A percentile compares a stretch with the other conserved stretches of the same genome.
phyloP scores from a whole-genome alignment of 2,113 vertebrate species.

The Melospiza georgiana region DNA sequence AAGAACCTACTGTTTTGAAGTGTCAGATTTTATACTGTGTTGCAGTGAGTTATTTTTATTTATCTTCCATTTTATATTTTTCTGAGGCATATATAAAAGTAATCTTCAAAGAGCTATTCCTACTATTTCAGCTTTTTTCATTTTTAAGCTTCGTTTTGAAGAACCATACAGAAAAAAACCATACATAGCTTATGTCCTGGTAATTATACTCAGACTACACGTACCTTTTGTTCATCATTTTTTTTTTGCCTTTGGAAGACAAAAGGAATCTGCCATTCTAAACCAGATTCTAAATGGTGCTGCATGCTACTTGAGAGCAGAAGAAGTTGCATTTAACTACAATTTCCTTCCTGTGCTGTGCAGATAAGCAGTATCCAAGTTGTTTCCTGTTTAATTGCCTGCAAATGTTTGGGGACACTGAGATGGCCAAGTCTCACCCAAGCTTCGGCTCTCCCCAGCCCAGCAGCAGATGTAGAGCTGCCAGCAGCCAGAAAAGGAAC shows the following conservation, averaged over 20 bases:
- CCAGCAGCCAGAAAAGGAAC: not conserved
- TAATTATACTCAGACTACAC: not conserved
- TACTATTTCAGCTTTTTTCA: conserved; percentile 51
- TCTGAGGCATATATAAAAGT: conserved; percentile 65
- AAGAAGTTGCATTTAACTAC: not conserved
- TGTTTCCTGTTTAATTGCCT: not conserved
- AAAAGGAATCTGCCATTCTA: not conserved
- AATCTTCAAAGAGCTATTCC: conserved; percentile 70
- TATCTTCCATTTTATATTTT: conserved; percentile 67
- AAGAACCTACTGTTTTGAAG: conserved; percentile 71
- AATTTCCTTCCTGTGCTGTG: not conserved
- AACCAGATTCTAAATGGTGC: not conserved
- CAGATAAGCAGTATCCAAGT: not conserved
- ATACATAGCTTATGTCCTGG: not conserved
- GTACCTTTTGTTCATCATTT: not conserved
- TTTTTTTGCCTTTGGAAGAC: not conserved
- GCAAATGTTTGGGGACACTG: not conserved
- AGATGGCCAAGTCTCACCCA: not conserved
- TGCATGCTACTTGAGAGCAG: not conserved
- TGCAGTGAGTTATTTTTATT: conserved; percentile 70
- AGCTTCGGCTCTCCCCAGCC: not conserved
- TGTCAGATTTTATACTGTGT: conserved; percentile 70
- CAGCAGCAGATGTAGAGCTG: not conserved
- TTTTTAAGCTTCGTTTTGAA: conserved; percentile 66
- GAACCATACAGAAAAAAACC: conserved; percentile 9